Percentiles rank a stretch among this genome's conserved stretches.
These are phyloP conservation scores for Hydrozoanthus tunicans DNA, from an alignment of 64 coral and sea anemone genomes.

Conservation along the genomic window DNA sequence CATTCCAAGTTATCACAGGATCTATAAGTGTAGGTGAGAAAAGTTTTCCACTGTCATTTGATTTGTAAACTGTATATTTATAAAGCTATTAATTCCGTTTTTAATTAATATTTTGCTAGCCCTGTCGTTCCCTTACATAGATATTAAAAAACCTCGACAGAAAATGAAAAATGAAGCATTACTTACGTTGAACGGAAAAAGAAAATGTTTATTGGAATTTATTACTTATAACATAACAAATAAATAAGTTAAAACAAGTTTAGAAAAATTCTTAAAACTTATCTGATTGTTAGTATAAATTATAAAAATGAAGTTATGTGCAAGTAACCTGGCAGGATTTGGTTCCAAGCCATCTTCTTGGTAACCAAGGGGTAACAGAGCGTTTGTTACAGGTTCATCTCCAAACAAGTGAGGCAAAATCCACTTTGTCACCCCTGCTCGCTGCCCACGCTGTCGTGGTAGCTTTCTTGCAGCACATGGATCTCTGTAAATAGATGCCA, in stretches of 20 bases:
- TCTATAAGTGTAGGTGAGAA: neutral
- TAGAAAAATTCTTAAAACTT: neutral
- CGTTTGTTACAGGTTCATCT: conserved; percentile 12
- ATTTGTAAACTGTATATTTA: neutral
- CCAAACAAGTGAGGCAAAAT: conserved; percentile 44
- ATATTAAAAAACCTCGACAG: too few relatives aligned
- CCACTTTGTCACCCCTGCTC: conserved; percentile 1
- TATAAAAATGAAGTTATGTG: neutral
- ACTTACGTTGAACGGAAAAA: too few relatives aligned
- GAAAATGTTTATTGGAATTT: too few relatives aligned
- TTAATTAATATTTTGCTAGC: neutral
- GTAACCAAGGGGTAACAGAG: conserved; percentile 24
- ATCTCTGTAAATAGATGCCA: neutral
- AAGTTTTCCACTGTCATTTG: neutral
- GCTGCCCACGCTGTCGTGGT: conserved; percentile 22
- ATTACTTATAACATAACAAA: neutral
- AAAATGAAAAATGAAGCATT: too few relatives aligned
- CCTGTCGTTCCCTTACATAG: too few relatives aligned
- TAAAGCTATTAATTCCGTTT: neutral
- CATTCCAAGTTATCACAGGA: conserved; percentile 12
- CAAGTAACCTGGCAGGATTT: conserved; percentile 10
- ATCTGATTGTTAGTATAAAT: neutral
- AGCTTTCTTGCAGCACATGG: conserved; percentile 10
- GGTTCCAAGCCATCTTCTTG: conserved; percentile 41
- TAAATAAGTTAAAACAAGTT: neutral